A percentile compares a stretch with the other conserved stretches of the same genome.
Conservation (phyloP, 2,113 vertebrate species). For the Mastomys natalensis region DNA sequence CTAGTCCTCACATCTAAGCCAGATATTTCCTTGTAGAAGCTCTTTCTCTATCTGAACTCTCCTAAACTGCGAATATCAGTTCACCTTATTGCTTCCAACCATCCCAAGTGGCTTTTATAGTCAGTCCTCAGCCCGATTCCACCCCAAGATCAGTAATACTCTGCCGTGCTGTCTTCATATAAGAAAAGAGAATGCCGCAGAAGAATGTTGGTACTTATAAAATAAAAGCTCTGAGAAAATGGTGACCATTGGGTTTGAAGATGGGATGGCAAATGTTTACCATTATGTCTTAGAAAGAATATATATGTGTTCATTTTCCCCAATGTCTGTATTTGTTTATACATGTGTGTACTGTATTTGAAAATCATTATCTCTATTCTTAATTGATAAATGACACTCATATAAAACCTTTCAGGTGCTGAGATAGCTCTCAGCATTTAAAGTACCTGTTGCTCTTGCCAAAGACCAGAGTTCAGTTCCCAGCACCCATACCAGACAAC, state of each 20-base stretch:
- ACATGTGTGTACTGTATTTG: not conserved
- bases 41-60: conserved; percentile 31
- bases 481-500: not conserved
- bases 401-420: not conserved
- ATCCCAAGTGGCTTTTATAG: not conserved
- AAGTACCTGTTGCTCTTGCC: not conserved
- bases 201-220: conserved; percentile 14
- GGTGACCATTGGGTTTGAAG: not conserved
- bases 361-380: not conserved
- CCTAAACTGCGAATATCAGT: not conserved
- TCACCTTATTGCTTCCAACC: conserved; percentile 36
- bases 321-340: conserved; percentile 9
- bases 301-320: not conserved
- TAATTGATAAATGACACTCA: not conserved
- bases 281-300: not conserved
- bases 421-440: not conserved
- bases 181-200: not conserved
- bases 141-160: conserved; percentile 53
- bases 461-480: not conserved
- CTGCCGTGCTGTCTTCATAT: conserved; percentile 46
- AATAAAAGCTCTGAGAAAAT: not conserved
- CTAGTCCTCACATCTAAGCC: not conserved
- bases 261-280: not conserved
- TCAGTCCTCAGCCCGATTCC: conserved; percentile 18
- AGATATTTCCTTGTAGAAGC: conserved; percentile 44